Evolutionary conservation across 2,888 invertebrate species (phyloP).

Genomic region (Macrosiphum euphorbiae): DNA sequence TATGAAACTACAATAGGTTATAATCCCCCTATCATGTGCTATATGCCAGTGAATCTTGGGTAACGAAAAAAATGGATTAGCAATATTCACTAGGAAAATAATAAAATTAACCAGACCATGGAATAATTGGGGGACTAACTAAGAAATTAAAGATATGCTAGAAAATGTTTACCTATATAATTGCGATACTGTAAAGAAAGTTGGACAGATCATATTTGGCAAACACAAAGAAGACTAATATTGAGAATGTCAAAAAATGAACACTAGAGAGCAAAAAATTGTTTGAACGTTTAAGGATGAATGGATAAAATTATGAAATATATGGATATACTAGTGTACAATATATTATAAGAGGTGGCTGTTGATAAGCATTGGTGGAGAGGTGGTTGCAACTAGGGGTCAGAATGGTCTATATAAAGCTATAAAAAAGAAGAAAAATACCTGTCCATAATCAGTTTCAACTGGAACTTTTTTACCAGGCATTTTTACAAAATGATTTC

Average conservation of each 20-base stretch:
- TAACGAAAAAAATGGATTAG: too few species aligned
- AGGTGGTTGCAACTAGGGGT: neutral
- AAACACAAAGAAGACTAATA: neutral
- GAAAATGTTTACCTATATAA: neutral
- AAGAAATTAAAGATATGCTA: neutral
- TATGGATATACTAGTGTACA: neutral
- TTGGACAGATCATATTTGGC: neutral
- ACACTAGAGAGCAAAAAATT: neutral
- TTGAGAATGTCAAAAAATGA: neutral
- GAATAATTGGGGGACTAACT: neutral
- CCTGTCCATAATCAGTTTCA: conserved; percentile 88
- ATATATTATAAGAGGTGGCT: neutral
- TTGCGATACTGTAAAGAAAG: neutral
- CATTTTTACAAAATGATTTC: conserved; percentile 72
- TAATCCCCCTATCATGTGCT: too few species aligned
- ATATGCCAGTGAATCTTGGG: too few species aligned
- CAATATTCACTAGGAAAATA: neutral
- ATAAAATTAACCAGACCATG: neutral
- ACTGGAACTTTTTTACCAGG: conserved; percentile 86
- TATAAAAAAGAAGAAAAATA: conserved; percentile 67
- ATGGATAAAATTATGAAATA: neutral
- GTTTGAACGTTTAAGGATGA: neutral
- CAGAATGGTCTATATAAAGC: neutral
- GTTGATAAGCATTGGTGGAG: neutral
- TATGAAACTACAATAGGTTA: too few species aligned